These are phyloP conservation scores for Oncorhynchus keta DNA, from an alignment of 2,113 vertebrate genomes.

Conservation along the genomic window DNA sequence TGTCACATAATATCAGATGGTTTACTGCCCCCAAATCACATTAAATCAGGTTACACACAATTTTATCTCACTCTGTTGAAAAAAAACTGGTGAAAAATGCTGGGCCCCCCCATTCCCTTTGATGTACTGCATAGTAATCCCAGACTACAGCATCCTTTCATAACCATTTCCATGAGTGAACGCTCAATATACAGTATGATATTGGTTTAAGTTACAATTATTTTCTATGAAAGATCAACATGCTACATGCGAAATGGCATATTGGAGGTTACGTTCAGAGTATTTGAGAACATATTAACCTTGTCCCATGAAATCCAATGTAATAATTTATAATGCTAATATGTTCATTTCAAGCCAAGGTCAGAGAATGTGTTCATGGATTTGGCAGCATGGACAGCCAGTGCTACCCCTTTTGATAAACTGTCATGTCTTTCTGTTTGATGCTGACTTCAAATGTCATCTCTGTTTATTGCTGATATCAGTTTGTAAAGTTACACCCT, in stretches of 20 bases:
- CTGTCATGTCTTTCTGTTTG: conserved; percentile 55
- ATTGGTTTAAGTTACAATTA: too few species aligned
- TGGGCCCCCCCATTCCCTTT: too few species aligned
- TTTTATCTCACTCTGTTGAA: too few species aligned
- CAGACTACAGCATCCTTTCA: neutral
- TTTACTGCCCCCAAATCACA: conserved; percentile 44
- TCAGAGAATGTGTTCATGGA: neutral
- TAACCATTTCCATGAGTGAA: neutral
- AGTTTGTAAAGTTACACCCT: conserved; percentile 20
- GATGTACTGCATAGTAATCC: neutral
- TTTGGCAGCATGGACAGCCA: conserved; percentile 3
- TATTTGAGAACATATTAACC: neutral
- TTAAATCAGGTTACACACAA: too few species aligned
- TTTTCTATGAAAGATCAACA: neutral
- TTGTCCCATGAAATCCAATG: neutral
- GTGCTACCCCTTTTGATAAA: conserved; percentile 43
- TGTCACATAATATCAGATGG: conserved; percentile 7
- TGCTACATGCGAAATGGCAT: neutral
- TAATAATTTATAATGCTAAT: conserved; percentile 1
- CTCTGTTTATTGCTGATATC: conserved; percentile 29
- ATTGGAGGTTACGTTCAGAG: neutral
- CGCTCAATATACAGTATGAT: too few species aligned
- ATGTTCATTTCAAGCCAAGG: neutral
- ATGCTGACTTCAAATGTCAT: conserved; percentile 59
- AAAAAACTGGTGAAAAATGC: too few species aligned